Percentiles rank a stretch among this genome's conserved stretches.
phyloP scores from a whole-genome alignment of 2,113 vertebrate genomes.

The Phaethornis superciliosus region DNA sequence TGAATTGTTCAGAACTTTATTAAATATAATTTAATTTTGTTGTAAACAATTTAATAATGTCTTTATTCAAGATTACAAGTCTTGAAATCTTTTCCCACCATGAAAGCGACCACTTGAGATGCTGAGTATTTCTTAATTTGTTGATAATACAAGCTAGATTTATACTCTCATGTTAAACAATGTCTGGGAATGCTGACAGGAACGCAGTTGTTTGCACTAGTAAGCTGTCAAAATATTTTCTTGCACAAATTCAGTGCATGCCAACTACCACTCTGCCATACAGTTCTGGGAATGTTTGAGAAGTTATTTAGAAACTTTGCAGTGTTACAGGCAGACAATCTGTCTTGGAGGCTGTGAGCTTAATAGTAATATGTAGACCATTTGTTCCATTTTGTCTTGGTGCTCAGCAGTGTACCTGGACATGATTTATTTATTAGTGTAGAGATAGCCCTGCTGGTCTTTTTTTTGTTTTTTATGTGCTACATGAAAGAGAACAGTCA shows the following conservation, averaged over 20 bases:
- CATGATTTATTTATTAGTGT: not conserved
- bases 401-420: not conserved
- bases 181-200: not conserved
- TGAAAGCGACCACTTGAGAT: not conserved
- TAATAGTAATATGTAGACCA: not conserved
- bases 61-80: not conserved
- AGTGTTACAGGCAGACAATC: not conserved
- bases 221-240: conserved; percentile 28
- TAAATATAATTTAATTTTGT: not conserved
- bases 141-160: not conserved
- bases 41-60: not conserved
- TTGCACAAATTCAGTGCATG: conserved; percentile 1
- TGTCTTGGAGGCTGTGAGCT: not conserved
- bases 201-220: not conserved
- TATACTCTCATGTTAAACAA: not conserved
- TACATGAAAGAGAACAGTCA: not conserved
- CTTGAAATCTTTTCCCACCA: not conserved
- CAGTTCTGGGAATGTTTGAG: not conserved
- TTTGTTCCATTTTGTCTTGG: not conserved
- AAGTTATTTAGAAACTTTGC: not conserved
- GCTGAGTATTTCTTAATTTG: not conserved
- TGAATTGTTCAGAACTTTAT: not conserved
- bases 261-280: not conserved
- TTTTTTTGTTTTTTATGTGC: not conserved
- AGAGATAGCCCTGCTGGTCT: not conserved